Evolutionary conservation across 1,140 invertebrate species (phyloP).

Genomic region (Dendroctonus ponderosae): DNA sequence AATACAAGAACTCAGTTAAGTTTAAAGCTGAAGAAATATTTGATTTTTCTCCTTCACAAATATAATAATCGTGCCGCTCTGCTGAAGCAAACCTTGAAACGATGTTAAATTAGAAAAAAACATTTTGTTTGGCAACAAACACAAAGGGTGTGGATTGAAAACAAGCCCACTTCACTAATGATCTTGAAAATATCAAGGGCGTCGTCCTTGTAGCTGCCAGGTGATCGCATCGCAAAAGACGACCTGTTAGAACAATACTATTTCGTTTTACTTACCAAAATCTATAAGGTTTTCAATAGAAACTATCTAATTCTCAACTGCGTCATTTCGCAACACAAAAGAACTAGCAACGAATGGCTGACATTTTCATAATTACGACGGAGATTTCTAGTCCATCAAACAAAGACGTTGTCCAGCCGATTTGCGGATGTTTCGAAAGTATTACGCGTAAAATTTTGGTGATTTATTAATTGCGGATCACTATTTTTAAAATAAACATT

Average conservation of each 20-base stretch:
- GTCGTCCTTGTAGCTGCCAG: background rate
- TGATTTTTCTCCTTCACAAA: too few species aligned
- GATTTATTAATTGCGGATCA: slow-evolving; percentile 14
- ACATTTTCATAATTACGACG: slow-evolving; percentile 12
- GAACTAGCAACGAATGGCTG: slow-evolving; percentile 25
- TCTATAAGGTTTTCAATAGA: slow-evolving; percentile 12
- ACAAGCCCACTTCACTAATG: slow-evolving; percentile 11
- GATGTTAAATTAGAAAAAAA: background rate
- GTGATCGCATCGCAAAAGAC: too few species aligned
- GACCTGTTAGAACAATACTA: background rate
- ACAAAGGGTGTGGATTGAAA: slow-evolving; percentile 35
- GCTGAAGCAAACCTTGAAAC: slow-evolving; percentile 20
- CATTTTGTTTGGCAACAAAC: slow-evolving; percentile 33
- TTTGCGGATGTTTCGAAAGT: background rate
- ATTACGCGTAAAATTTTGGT: slow-evolving; percentile 9
- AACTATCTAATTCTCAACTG: slow-evolving; percentile 25
- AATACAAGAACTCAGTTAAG: too few species aligned
- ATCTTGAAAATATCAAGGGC: slow-evolving; percentile 23
- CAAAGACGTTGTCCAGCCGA: background rate
- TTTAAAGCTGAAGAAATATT: too few species aligned
- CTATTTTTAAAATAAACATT: slow-evolving; percentile 33
- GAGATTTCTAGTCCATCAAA: background rate
- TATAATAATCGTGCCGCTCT: too few species aligned
- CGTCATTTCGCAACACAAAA: slow-evolving; percentile 35
- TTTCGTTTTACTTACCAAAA: slow-evolving; percentile 25